phyloP scores from a whole-genome alignment of 2,113 vertebrate species.

The Mobula hypostoma region DNA sequence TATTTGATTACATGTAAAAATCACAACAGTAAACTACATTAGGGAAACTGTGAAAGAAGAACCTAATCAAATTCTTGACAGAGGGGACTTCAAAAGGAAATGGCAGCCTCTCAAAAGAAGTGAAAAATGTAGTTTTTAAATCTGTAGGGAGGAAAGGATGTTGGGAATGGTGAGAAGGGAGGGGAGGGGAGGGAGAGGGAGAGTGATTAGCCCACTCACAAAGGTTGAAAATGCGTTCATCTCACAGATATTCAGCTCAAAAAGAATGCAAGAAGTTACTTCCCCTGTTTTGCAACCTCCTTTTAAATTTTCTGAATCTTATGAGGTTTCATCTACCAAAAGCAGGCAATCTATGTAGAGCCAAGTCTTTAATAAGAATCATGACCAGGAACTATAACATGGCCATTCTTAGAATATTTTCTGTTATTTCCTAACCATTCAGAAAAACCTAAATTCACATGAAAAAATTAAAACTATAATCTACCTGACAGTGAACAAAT shows the following conservation, averaged over 20 bases:
- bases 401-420: background rate
- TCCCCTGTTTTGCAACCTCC: background rate
- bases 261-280: background rate
- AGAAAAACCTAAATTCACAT: background rate
- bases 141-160: too few species aligned
- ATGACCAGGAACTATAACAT: background rate
- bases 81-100: too few species aligned
- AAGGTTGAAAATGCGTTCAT: background rate
- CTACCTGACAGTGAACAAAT: background rate
- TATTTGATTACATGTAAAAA: too few species aligned
- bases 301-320: background rate
- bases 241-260: background rate
- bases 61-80: too few species aligned
- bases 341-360: background rate
- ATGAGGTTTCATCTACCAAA: background rate
- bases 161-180: too few species aligned
- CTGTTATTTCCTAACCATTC: background rate
- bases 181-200: background rate
- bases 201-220: background rate
- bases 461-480: background rate
- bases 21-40: too few species aligned
- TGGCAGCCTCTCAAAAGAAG: too few species aligned
- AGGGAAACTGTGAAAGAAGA: too few species aligned
- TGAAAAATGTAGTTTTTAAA: too few species aligned
- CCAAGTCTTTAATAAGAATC: background rate